Percentiles rank a stretch among this genome's conserved stretches.
Conservation (phyloP, 1,140 invertebrate species). For the Eurosta solidaginis region DNA sequence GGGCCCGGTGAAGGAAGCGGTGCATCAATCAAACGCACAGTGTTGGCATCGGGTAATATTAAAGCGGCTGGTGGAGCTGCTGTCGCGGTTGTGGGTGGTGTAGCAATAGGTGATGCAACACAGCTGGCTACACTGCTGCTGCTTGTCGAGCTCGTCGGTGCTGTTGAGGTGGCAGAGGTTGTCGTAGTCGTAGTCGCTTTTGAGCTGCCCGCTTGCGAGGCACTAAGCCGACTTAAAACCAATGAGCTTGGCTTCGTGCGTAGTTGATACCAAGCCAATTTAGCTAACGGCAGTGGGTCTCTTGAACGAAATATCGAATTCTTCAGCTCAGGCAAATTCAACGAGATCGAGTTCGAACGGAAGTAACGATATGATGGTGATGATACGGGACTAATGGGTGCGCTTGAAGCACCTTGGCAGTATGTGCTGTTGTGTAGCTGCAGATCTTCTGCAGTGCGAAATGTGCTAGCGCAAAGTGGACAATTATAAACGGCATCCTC, state of each 20-base stretch:
- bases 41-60: constrained; percentile 16
- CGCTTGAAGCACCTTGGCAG: constrained; percentile 62
- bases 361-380: constrained; percentile 52
- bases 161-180: constrained; percentile 31
- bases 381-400: constrained; percentile 51
- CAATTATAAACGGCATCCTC: constrained; percentile 66
- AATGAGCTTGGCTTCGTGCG: constrained; percentile 63
- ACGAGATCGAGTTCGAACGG: constrained; percentile 63
- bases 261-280: constrained; percentile 54
- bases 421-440: constrained; percentile 72
- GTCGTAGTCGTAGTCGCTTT: constrained; percentile 39
- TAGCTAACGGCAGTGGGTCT: constrained; percentile 54
- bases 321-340: constrained; percentile 63
- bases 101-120: constrained; percentile 4
- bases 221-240: constrained; percentile 58
- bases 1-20: constrained; percentile 78
- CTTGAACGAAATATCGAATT: constrained; percentile 59
- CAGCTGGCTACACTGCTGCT: constrained; percentile 1
- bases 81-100: not conserved
- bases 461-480: constrained; percentile 69
- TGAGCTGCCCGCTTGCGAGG: constrained; percentile 45
- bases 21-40: constrained; percentile 58
- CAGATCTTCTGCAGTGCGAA: constrained; percentile 71
- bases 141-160: constrained; percentile 18
- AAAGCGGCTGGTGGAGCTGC: not conserved